These are phyloP conservation scores for Agrotis exclamationis DNA, from an alignment of 2,888 invertebrate genomes.

Conservation along the genomic window DNA sequence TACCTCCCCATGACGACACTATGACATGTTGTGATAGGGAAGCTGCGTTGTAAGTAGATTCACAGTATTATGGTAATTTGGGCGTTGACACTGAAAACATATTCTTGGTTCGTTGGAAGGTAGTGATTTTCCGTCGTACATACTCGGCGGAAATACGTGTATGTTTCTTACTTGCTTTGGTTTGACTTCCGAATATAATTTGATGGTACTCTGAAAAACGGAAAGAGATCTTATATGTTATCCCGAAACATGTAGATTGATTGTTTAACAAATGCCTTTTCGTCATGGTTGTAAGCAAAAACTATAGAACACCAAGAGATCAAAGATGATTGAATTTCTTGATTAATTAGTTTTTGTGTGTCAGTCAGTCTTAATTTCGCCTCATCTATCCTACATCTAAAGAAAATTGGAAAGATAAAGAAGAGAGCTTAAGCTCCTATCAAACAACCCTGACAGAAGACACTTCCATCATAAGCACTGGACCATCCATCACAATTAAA, in stretches of 20 bases:
- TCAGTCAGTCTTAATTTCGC: no score
- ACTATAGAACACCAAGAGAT: no score
- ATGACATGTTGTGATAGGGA: slow-evolving; percentile 13
- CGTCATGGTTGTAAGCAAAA: no score
- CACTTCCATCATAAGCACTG: slow-evolving; percentile 12
- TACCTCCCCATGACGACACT: not conserved
- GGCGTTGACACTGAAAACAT: not conserved
- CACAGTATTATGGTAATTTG: slow-evolving; percentile 41
- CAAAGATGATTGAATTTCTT: no score
- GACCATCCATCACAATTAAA: slow-evolving; percentile 47
- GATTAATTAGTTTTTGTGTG: no score
- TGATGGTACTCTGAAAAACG: not conserved
- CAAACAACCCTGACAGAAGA: slow-evolving; percentile 4
- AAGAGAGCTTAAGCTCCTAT: not conserved
- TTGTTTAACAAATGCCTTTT: no score
- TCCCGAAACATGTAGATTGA: not conserved
- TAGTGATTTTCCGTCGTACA: not conserved
- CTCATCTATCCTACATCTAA: not conserved
- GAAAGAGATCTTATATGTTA: not conserved
- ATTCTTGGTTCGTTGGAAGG: not conserved
- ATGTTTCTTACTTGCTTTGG: not conserved
- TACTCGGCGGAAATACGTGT: not conserved
- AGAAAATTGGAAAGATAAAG: slow-evolving; percentile 1
- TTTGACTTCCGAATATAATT: not conserved
- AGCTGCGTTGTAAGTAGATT: slow-evolving; percentile 24